phyloP scores from a whole-genome alignment of 30 jellyfish, hydroid and myxozoan genomes.

The Sanderia malayensis region DNA sequence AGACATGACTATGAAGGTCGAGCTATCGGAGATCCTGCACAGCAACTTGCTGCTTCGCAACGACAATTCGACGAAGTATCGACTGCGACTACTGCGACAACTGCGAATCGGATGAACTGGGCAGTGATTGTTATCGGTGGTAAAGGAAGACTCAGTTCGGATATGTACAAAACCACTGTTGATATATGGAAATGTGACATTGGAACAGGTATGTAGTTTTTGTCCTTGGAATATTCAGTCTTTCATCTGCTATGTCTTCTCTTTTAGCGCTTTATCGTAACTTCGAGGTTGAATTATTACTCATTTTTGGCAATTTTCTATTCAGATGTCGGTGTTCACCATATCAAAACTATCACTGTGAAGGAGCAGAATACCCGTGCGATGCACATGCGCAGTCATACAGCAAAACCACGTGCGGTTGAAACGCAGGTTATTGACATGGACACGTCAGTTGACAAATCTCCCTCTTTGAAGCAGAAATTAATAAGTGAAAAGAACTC shows the following conservation, averaged over 20 bases:
- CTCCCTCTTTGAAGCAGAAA: not conserved
- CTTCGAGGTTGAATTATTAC: no score
- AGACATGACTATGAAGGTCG: no score
- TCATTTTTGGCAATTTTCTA: no score
- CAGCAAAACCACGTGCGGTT: conserved; percentile 3
- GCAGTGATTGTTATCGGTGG: conserved; percentile 53
- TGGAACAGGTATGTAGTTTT: conserved; percentile 39
- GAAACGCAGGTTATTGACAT: not conserved
- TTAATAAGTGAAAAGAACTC: not conserved
- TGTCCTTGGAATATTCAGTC: no score
- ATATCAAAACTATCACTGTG: not conserved
- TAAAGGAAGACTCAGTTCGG: conserved; percentile 44
- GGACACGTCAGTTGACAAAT: not conserved
- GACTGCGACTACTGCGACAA: conserved; percentile 20
- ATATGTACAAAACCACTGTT: conserved; percentile 46
- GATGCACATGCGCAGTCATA: conserved; percentile 4
- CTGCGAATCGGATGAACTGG: conserved; percentile 25
- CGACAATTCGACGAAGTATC: conserved; percentile 15
- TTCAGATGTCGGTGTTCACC: conserved; percentile 48
- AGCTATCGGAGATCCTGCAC: no score
- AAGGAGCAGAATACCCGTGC: not conserved
- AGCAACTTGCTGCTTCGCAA: no score
- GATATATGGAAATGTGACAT: conserved; percentile 67
- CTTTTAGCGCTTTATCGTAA: no score
- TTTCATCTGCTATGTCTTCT: no score